Base-by-base conservation (phyloP, 2,797 vertebrate genomes). In the Tragopan temminckii region DNA sequence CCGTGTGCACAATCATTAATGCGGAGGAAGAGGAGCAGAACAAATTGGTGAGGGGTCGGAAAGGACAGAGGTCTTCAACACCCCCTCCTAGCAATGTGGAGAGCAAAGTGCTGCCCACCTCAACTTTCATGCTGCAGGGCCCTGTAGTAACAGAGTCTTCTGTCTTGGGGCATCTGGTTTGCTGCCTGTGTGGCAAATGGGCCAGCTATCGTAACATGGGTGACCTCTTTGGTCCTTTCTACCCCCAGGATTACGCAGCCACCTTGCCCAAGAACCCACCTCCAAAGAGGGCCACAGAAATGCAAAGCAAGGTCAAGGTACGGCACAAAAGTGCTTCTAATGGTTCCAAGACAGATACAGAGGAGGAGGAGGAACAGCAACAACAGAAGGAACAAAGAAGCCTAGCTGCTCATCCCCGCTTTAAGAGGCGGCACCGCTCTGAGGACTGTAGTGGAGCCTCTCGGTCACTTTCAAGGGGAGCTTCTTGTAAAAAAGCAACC, bases 181-280 rank as follows among this genome's bases (percentile, higher is more conserved):
- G 99, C 96, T 99, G 99, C 97, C 98, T 99, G 50, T 99, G 99
- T 95, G 99, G 99, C 96, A 99, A 99, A 97, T 99, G 99, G 99
- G 99, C 99, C 90, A 99, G 99, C 97, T 99, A 99, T 96, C 99
- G 99, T 94, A 99, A 99, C 96, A 99, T 99, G 80, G 99, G 99
- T 38, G 99, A 99, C 97, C 99, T 99, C 79, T 99, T 99, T 50
- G 99, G 99, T 90, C 99, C 99, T 68, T 99, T 99, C 97, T 99
- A 99, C 96, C 99, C 99, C 61, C 99, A 99, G 88, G 99, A 99
- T 97, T 99, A 99, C 10, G 99, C 98, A 67, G 98, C 99, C 92
- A 99, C 98, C 80, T 98, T 99, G 86, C 99, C 99, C 88, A 99
- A 99, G 97, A 99, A 99, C 94, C 99, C 98, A 1, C 99, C 99